phyloP scores from a whole-genome alignment of 1,140 invertebrate species.

The Drosophila lini region DNA sequence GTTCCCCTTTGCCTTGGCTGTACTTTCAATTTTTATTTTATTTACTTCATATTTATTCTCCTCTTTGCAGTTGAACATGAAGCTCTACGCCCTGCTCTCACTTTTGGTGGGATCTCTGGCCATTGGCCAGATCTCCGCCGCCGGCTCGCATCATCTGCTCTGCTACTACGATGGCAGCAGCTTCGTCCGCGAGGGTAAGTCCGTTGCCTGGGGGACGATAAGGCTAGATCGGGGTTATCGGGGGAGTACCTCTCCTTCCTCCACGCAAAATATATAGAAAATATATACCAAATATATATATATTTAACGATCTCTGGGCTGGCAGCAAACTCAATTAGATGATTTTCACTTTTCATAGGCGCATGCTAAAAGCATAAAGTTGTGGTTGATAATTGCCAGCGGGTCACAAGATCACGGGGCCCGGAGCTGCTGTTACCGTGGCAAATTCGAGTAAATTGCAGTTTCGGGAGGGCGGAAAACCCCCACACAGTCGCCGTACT shows the following conservation, averaged over 20 bases:
- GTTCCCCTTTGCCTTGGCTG: neutral
- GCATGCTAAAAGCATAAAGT: slow-evolving; percentile 41
- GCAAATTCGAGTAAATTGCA: slow-evolving; percentile 39
- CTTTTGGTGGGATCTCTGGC: slow-evolving; percentile 78
- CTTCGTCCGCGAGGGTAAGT: slow-evolving; percentile 88
- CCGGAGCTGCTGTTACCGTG: neutral
- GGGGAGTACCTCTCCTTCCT: neutral
- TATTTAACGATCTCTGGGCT: neutral
- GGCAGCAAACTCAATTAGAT: slow-evolving; percentile 43
- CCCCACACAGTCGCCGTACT: slow-evolving; percentile 18
- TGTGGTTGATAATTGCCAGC: slow-evolving; percentile 30
- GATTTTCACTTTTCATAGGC: slow-evolving; percentile 66
- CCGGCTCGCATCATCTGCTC: slow-evolving; percentile 86
- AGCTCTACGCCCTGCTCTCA: slow-evolving; percentile 70
- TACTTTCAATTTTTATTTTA: neutral
- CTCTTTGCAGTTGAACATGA: slow-evolving; percentile 58
- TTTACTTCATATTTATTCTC: neutral
- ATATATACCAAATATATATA: neutral
- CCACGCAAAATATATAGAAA: neutral
- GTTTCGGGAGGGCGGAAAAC: slow-evolving; percentile 8
- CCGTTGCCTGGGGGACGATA: slow-evolving; percentile 9
- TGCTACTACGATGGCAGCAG: slow-evolving; percentile 90
- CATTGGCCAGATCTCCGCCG: slow-evolving; percentile 61
- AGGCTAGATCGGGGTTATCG: slow-evolving; percentile 42
- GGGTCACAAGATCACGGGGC: slow-evolving; percentile 51